A percentile compares a stretch with the other conserved stretches of the same genome.
Conservation (phyloP, 2,113 vertebrate species). For the Anarrhichthys ocellatus region DNA sequence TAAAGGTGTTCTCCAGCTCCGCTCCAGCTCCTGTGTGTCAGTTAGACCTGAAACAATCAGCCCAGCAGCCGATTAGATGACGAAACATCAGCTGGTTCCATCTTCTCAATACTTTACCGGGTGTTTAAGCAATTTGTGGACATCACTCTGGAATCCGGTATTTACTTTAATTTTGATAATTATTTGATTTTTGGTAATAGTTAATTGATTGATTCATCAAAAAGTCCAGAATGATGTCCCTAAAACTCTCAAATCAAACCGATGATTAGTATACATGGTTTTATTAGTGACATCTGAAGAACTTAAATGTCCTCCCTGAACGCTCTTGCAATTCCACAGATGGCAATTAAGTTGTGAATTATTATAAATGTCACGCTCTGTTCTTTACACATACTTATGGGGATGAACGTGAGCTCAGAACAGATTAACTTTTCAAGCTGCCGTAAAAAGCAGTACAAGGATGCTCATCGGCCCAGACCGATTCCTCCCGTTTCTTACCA, state of each 20-base stretch:
- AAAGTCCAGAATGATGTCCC: not conserved
- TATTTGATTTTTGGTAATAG: not conserved
- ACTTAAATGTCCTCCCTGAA: conserved; percentile 3
- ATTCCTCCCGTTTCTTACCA: conserved; percentile 14
- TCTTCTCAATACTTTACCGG: not conserved
- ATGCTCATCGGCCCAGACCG: not conserved
- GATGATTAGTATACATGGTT: not conserved
- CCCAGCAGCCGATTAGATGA: not conserved
- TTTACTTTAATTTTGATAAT: not conserved
- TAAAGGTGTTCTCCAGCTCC: conserved; percentile 21
- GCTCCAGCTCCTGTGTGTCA: not conserved
- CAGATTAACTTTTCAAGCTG: conserved; percentile 10
- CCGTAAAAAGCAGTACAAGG: not conserved
- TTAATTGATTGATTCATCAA: not conserved
- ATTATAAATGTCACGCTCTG: conserved; percentile 19
- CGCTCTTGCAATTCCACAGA: conserved; percentile 29
- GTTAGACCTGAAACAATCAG: not conserved
- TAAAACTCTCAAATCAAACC: not conserved
- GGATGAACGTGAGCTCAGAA: conserved; percentile 4
- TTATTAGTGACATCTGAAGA: conserved; percentile 1
- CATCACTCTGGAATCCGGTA: not conserved
- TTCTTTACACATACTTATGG: conserved; percentile 17
- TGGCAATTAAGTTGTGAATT: conserved; percentile 25
- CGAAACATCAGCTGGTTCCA: not conserved
- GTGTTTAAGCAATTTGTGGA: not conserved